Evolutionary conservation across 1,140 invertebrate species (phyloP).

Genomic region (Charaxes varanes): DNA sequence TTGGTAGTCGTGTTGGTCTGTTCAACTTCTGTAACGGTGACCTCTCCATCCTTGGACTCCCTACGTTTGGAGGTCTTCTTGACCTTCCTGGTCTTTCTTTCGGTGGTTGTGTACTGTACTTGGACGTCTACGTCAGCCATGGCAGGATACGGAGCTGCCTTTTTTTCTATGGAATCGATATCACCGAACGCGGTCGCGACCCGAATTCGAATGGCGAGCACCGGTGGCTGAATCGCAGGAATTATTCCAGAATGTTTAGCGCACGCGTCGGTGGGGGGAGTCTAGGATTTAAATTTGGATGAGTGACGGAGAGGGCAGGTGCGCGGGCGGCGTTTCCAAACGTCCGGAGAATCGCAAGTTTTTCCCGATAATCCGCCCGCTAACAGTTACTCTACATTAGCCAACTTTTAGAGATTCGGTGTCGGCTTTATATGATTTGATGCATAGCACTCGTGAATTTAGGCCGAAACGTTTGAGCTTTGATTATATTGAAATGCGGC

Average conservation of each 20-base stretch:
- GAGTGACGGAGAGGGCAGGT: conserved; percentile 72
- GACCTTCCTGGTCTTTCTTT: conserved; percentile 91
- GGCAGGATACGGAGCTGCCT: conserved; percentile 43
- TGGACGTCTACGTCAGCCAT: conserved; percentile 92
- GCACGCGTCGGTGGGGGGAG: conserved; percentile 61
- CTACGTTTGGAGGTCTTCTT: conserved; percentile 89
- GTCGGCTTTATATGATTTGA: conserved; percentile 12
- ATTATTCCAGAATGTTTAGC: conserved; percentile 72
- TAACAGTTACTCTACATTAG: conserved; percentile 32
- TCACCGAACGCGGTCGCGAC: conserved; percentile 70
- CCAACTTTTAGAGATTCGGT: conserved; percentile 34
- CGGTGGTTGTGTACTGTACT: conserved; percentile 87
- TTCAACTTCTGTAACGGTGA: conserved; percentile 88
- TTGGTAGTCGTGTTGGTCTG: conserved; percentile 79
- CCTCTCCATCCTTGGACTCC: conserved; percentile 84
- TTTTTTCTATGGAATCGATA: conserved; percentile 47
- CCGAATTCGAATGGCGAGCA: conserved; percentile 71
- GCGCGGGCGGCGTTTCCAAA: conserved; percentile 63
- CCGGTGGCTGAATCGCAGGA: conserved; percentile 65
- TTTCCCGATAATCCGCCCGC: conserved; percentile 30
- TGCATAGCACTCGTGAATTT: conserved; percentile 26
- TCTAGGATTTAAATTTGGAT: conserved; percentile 72
- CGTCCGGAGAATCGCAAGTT: conserved; percentile 47
- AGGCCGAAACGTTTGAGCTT: conserved; percentile 30
- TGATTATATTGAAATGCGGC: conserved; percentile 21